These are phyloP conservation scores for Pachycephala philippinensis DNA, from an alignment of 2,113 vertebrate species.

Conservation along the genomic window DNA sequence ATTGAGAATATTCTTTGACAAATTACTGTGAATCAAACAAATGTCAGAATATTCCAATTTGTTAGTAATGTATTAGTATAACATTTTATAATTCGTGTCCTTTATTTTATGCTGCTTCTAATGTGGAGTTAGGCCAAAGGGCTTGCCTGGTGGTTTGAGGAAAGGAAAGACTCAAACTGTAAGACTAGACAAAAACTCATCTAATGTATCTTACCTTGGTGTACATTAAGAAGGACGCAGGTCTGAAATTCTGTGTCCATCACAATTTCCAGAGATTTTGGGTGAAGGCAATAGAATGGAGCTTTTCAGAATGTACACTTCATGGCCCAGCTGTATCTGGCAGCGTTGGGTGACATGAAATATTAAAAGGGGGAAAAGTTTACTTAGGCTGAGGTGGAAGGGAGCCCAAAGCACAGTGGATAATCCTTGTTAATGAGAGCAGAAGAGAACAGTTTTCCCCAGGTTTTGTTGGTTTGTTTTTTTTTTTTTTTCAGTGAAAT, in stretches of 20 bases:
- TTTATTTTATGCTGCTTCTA: neutral
- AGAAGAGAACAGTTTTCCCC: neutral
- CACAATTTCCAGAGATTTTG: neutral
- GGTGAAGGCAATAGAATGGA: neutral
- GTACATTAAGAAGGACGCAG: neutral
- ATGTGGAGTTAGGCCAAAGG: neutral
- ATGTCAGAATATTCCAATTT: neutral
- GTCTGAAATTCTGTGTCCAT: neutral
- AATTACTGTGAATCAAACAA: neutral
- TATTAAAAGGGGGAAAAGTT: neutral
- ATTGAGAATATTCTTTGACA: neutral
- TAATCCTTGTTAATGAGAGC: neutral
- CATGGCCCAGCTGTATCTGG: neutral
- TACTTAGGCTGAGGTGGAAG: neutral
- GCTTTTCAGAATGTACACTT: neutral
- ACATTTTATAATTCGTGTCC: neutral
- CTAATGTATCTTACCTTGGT: neutral
- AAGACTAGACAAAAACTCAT: neutral
- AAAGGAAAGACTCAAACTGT: neutral
- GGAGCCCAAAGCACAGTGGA: neutral
- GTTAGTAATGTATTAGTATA: neutral
- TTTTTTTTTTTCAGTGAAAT: neutral
- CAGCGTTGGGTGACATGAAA: neutral
- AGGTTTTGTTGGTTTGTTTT: accelerated
- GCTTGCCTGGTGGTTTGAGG: neutral